A percentile compares a stretch with the other conserved stretches of the same genome.
These are phyloP conservation scores for Apostichopus leukothele DNA, from an alignment of 53 echinoderm and acorn worm genomes.

Conservation along the genomic window DNA sequence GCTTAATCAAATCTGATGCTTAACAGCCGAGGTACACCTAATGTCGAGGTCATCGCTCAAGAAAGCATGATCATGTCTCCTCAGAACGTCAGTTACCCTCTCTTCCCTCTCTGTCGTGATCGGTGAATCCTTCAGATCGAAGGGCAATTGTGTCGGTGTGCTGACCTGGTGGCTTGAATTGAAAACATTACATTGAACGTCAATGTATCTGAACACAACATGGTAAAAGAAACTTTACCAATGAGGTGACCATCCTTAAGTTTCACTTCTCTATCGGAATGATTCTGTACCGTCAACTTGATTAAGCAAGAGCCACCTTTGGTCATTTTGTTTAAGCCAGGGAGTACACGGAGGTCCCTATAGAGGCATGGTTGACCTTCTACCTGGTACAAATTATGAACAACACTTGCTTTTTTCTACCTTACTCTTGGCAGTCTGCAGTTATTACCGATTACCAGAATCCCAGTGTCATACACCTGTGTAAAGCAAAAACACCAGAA, in stretches of 20 bases:
- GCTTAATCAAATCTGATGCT: constrained; percentile 24
- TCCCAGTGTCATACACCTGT: no score
- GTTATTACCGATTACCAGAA: no score
- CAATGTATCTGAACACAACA: background rate
- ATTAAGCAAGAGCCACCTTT: background rate
- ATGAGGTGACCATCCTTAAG: constrained; percentile 13
- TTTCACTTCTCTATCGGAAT: constrained; percentile 15
- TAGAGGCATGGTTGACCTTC: background rate
- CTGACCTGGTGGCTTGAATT: constrained; percentile 23
- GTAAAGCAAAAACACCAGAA: no score
- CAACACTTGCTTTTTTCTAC: no score
- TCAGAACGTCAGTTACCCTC: background rate
- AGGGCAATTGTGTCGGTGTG: background rate
- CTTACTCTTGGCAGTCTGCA: no score
- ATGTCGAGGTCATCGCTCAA: constrained; percentile 39
- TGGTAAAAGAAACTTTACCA: constrained; percentile 12
- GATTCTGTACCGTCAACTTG: constrained; percentile 8
- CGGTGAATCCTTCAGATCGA: constrained; percentile 51
- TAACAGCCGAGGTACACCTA: constrained; percentile 33
- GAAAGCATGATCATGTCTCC: constrained; percentile 22
- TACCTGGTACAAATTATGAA: background rate
- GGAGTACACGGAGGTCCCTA: background rate
- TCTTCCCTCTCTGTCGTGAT: constrained; percentile 13
- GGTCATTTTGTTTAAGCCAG: background rate
- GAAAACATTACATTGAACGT: constrained; percentile 26